Base-by-base conservation (phyloP, 2,888 invertebrate genomes). In the Drosophila infuscata region DNA sequence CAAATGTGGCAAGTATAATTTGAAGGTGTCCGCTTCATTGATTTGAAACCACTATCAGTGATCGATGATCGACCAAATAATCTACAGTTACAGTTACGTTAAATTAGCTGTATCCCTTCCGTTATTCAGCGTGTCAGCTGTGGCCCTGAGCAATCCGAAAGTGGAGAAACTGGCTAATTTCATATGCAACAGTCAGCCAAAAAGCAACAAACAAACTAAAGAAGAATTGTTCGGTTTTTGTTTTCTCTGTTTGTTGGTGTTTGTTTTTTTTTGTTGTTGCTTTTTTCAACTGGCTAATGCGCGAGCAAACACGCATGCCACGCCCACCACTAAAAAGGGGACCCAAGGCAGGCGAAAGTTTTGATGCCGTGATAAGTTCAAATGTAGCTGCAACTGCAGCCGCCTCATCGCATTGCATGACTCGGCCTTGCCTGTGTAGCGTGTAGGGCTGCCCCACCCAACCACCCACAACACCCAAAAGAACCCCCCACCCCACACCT, bases 291-390 rank as follows among this genome's bases (percentile, higher is more conserved):
- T n/a, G 57, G 52, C 71, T 85, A 82, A 82, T 82, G 69, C 65
- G 63, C 67, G 46, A 60, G 59, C 58, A 72, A 82, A 70, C 86
- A 82, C 80, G 83, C 80, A 82, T 69, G 71, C 62, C 73, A 74
- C 68, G 64, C 69, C 68, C 57, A 57, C 30, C 38, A 41, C 17
- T 46, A 20, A 25, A 41, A 7, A 3, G 30, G 30, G 41, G 3
- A n/a, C 1, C 4, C 17, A 17, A 25, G 67, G 84, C 54, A 75
- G 77, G 68, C 65, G 65, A 59, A 72, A 70, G 62, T 60, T 76
- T 67, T 70, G 70, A 75, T 80, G 79, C 59, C 70, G 67, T 73
- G 89, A 87, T 87, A 79, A 87, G 81, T 74, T 71, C 72, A 83
- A 79, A 78, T 73, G 72, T 75, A 71, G 53, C 67, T 60, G 54